Evolutionary conservation across 2,888 invertebrate species (phyloP), one percentile per base, ranked within the genome.

Genomic region (Galerucella calmariensis): DNA sequence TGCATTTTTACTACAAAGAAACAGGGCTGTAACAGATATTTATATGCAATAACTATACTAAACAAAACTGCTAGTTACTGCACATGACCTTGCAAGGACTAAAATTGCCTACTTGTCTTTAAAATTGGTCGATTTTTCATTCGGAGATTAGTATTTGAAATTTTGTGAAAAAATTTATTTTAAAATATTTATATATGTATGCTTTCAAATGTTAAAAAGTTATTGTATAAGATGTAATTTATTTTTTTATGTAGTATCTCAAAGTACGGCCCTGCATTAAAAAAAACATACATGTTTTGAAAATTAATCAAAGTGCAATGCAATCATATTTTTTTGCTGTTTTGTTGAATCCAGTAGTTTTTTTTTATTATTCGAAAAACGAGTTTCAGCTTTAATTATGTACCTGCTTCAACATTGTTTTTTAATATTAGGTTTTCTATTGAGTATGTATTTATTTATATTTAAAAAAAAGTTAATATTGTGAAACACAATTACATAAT

Each of bases 381-480:
- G 16, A 56, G n/a, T 58, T 67, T 58, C 1, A 12, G 35, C 58
- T 44, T 61, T 61, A 46, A 46, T 65, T 44, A 71, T 71, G 71
- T 58, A 65, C 20, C 10, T 71, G 9, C 20, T 44, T 44, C 41
- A 65, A 71, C 41, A 41, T 63, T 56, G 44, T 41, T n/a, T 65
- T 14, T 27, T 71, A 41, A 11, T 71, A 24, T 10, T 53, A n/a
- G 71, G 71, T 58, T 65, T 70, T 70, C 58, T 65, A 24, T 14
- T 71, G 63, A 51, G 65, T 71, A 70, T 24, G 65, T 46, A 51
- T 71, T 65, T 56, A 46, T 44, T 44, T 63, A 11, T 62, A 20
- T 41, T 41, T 8, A 9, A 41, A 41, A 41, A 41, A 6, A 41
- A 41, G 6, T 5, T 41, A 5, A 27, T 35, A 35, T 35, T 35